phyloP scores from a whole-genome alignment of 2,888 invertebrate genomes.

The Tenthredo amoena region DNA sequence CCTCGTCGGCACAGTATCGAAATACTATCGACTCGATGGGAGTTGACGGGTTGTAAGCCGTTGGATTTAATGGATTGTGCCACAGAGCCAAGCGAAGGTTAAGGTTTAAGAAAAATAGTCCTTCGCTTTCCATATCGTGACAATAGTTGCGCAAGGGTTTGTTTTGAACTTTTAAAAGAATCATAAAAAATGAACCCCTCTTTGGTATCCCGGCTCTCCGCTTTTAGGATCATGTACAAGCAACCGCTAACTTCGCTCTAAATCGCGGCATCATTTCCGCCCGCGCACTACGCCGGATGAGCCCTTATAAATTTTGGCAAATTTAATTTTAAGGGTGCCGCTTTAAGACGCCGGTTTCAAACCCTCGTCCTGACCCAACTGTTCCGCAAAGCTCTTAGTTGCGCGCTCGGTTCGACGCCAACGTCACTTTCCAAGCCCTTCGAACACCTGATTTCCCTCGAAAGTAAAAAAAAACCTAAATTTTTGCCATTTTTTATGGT shows the following conservation, averaged over 20 bases:
- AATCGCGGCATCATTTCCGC: slow-evolving; percentile 24
- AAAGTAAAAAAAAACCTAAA: neutral
- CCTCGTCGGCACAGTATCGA: neutral
- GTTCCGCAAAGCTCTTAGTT: neutral
- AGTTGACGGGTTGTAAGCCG: slow-evolving; percentile 28
- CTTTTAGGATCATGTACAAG: slow-evolving; percentile 14
- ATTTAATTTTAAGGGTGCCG: slow-evolving; percentile 59
- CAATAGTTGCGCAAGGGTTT: neutral
- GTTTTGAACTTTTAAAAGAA: neutral
- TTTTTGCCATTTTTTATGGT: neutral
- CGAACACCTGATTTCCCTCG: neutral
- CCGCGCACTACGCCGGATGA: slow-evolving; percentile 13
- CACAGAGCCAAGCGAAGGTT: neutral
- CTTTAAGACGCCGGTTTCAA: slow-evolving; percentile 55
- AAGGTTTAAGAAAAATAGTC: slow-evolving; percentile 13
- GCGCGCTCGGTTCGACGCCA: neutral
- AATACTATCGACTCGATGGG: slow-evolving; percentile 37
- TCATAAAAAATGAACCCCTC: neutral
- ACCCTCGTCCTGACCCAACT: slow-evolving; percentile 1
- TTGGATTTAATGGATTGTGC: slow-evolving; percentile 44
- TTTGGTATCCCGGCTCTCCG: neutral
- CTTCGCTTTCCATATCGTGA: neutral
- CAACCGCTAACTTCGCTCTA: slow-evolving; percentile 30
- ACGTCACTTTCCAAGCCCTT: neutral
- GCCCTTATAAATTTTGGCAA: slow-evolving; percentile 60